Evolutionary conservation across 2,113 vertebrate genomes (phyloP).

Genomic region (Varanus komodoensis): DNA sequence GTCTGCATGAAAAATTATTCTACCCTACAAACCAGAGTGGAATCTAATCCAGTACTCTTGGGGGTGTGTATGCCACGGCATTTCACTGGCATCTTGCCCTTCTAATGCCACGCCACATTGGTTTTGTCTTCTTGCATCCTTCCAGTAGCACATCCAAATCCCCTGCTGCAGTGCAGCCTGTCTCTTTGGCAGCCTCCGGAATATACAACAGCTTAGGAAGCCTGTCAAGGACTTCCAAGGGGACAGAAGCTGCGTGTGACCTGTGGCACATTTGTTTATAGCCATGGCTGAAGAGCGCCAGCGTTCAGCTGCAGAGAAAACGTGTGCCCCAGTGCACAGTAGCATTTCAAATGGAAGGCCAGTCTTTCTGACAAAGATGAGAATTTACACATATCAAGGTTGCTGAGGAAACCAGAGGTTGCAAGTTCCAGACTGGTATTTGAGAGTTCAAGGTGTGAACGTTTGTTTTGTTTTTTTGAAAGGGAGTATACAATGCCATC

Average conservation of each 20-base stretch:
- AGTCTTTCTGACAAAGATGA: not conserved
- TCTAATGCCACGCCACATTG: slow-evolving; percentile 8
- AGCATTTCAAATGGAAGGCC: not conserved
- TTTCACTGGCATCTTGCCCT: not conserved
- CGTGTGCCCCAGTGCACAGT: not conserved
- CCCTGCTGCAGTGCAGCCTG: slow-evolving; percentile 24
- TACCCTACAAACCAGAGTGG: not conserved
- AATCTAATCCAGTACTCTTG: not conserved
- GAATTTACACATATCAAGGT: not conserved
- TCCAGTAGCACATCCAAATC: not conserved
- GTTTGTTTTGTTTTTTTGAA: not conserved
- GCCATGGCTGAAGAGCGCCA: not conserved
- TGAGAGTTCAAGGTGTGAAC: not conserved
- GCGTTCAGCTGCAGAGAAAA: not conserved
- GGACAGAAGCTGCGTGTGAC: not conserved
- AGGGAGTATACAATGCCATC: not conserved
- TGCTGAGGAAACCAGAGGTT: slow-evolving; percentile 10
- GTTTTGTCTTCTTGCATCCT: not conserved
- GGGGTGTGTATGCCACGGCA: too few relatives aligned
- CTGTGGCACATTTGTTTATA: not conserved
- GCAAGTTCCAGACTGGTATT: not conserved
- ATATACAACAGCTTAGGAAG: not conserved
- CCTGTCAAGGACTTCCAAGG: not conserved
- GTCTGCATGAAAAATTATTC: not conserved
- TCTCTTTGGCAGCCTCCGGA: slow-evolving; percentile 1